A percentile compares a stretch with the other conserved stretches of the same genome.
Conservation (phyloP, 2,888 invertebrate species). For the Cryptocheilus praepositus region DNA sequence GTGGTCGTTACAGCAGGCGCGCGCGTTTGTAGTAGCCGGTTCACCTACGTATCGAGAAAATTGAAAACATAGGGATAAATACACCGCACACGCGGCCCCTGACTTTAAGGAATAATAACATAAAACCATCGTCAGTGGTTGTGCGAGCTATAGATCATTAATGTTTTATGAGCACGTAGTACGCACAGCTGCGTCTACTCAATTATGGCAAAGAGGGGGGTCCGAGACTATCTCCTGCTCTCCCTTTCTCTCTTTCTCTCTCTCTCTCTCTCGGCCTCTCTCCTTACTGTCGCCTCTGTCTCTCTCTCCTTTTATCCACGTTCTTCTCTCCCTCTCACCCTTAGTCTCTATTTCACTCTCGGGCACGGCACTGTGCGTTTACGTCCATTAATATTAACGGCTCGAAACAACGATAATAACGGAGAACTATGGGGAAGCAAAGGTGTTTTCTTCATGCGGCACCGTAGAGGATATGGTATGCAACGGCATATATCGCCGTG, state of each 20-base stretch:
- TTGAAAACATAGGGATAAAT: constrained; percentile 43
- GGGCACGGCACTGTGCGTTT: constrained; percentile 48
- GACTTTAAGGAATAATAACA: constrained; percentile 58
- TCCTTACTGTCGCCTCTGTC: constrained; percentile 3
- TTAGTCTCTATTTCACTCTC: constrained; percentile 37
- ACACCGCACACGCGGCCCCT: constrained; percentile 29
- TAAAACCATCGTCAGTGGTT: constrained; percentile 56
- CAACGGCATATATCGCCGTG: constrained; percentile 11
- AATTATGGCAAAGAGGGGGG: constrained; percentile 51
- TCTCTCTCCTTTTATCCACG: neutral
- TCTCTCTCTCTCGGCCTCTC: constrained; percentile 18
- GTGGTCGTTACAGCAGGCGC: no score
- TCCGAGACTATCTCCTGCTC: constrained; percentile 11
- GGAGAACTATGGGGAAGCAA: constrained; percentile 51
- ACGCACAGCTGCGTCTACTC: constrained; percentile 66
- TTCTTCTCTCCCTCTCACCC: neutral
- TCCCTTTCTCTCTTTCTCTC: constrained; percentile 10
- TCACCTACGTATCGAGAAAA: constrained; percentile 40
- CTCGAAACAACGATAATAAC: constrained; percentile 65
- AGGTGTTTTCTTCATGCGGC: constrained; percentile 36
- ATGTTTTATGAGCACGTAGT: constrained; percentile 64
- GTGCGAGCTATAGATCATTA: constrained; percentile 59
- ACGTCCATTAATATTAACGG: constrained; percentile 69
- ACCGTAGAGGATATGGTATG: constrained; percentile 9
- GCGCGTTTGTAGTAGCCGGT: constrained; percentile 13